Percentiles rank a stretch among this genome's conserved stretches.
These are phyloP conservation scores for Rhogogaster chlorosoma DNA, from an alignment of 2,888 invertebrate genomes.

Conservation along the genomic window DNA sequence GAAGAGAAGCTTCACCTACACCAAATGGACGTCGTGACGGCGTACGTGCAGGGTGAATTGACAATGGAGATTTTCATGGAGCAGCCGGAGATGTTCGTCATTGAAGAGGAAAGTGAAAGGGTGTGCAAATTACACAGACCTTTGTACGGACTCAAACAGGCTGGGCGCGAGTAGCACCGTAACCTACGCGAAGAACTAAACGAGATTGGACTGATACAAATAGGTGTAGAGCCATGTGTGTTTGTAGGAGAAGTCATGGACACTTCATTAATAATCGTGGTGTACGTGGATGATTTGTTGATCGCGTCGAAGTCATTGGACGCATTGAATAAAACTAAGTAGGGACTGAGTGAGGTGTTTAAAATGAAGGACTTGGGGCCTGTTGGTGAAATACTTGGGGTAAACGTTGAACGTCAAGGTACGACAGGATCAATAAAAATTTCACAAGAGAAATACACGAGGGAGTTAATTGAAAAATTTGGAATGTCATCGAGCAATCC, in stretches of 20 bases:
- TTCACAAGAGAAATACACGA: slow-evolving; percentile 56
- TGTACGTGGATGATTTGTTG: slow-evolving; percentile 57
- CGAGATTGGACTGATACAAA: background rate
- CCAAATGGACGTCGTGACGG: slow-evolving; percentile 11
- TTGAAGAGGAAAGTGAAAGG: background rate
- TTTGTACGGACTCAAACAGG: slow-evolving; percentile 30
- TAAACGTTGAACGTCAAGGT: slow-evolving; percentile 54
- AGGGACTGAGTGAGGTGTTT: slow-evolving; percentile 54
- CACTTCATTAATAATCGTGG: slow-evolving; percentile 2
- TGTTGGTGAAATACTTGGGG: slow-evolving; percentile 54
- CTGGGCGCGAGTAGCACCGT: slow-evolving; percentile 11
- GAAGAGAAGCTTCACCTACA: background rate
- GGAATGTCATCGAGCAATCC: slow-evolving; percentile 50
- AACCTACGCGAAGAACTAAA: background rate
- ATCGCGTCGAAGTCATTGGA: slow-evolving; percentile 55
- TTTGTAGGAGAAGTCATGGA: slow-evolving; percentile 17
- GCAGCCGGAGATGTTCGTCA: background rate
- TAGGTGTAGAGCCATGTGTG: slow-evolving; percentile 2
- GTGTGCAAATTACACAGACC: slow-evolving; percentile 20
- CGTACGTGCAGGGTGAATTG: slow-evolving; percentile 1
- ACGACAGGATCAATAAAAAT: slow-evolving; percentile 56
- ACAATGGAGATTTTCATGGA: slow-evolving; percentile 25
- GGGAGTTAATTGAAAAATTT: slow-evolving; percentile 57
- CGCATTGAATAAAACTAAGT: slow-evolving; percentile 52
- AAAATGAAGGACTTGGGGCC: slow-evolving; percentile 57